A percentile compares a stretch with the other conserved stretches of the same genome.
Conservation (phyloP, 2,888 invertebrate genomes). For the Archaeoteleia sp. region DNA sequence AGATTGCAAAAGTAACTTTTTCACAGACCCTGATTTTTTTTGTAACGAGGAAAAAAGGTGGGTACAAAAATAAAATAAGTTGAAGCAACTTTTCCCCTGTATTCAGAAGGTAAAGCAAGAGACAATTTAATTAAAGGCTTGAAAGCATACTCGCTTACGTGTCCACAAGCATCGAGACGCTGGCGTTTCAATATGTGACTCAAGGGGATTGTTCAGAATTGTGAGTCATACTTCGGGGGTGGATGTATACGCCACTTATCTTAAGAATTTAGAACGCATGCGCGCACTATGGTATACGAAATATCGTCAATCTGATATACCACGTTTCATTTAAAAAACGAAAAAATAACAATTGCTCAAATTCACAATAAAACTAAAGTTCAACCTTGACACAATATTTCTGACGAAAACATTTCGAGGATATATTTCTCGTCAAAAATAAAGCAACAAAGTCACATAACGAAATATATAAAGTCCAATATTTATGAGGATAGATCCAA, state of each 20-base stretch:
- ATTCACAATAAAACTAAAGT: too few relatives aligned
- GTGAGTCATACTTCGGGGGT: conserved; percentile 46
- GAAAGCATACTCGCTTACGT: conserved; percentile 38
- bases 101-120: conserved; percentile 11
- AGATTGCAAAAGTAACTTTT: background rate
- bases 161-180: conserved; percentile 34
- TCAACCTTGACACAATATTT: too few relatives aligned
- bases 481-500: too few relatives aligned
- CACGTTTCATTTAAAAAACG: conserved; percentile 22
- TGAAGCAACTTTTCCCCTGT: conserved; percentile 16
- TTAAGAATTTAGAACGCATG: conserved; percentile 44
- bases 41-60: background rate
- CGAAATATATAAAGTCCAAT: too few relatives aligned
- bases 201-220: conserved; percentile 40
- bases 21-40: conserved; percentile 1
- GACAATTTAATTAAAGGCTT: conserved; percentile 38
- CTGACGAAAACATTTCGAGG: too few relatives aligned
- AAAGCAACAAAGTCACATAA: too few relatives aligned
- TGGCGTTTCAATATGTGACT: conserved; percentile 36
- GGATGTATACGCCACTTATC: conserved; percentile 46
- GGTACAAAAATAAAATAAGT: background rate
- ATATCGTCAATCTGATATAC: conserved; percentile 31
- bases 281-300: conserved; percentile 22
- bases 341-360: too few relatives aligned
- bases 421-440: too few relatives aligned